Evolutionary conservation across 2,797 vertebrate species (phyloP).

Genomic region (Acanthurus lineatus): DNA sequence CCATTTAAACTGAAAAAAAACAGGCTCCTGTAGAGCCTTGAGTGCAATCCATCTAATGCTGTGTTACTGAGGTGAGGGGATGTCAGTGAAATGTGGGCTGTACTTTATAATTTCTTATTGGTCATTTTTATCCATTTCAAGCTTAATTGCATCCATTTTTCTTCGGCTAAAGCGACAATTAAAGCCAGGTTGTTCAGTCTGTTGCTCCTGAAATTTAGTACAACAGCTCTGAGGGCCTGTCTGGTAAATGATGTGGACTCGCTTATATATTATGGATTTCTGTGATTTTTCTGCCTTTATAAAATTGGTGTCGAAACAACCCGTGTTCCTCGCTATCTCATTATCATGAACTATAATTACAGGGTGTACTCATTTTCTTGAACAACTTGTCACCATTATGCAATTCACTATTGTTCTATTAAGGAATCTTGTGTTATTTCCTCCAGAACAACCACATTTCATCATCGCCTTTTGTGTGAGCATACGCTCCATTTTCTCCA

Average conservation of each 20-base stretch:
- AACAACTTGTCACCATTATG: constrained; percentile 60
- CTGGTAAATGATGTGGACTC: constrained; percentile 6
- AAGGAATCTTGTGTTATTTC: constrained; percentile 63
- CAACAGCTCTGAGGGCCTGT: constrained; percentile 21
- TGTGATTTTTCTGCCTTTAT: constrained; percentile 30
- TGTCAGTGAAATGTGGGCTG: not conserved
- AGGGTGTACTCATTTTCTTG: constrained; percentile 40
- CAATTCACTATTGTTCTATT: constrained; percentile 57
- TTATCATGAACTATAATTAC: constrained; percentile 60
- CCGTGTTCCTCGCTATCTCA: constrained; percentile 45
- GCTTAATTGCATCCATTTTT: constrained; percentile 52
- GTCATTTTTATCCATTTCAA: constrained; percentile 61
- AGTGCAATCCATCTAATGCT: constrained; percentile 15
- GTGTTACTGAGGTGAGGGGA: constrained; percentile 20
- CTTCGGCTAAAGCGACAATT: constrained; percentile 47
- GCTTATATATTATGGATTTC: constrained; percentile 23
- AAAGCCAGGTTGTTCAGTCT: constrained; percentile 29
- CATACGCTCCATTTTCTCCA: constrained; percentile 52
- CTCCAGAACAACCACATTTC: constrained; percentile 63
- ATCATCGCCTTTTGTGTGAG: constrained; percentile 59
- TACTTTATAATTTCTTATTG: constrained; percentile 47
- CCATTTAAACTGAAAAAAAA: constrained; percentile 19
- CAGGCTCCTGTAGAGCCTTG: not conserved
- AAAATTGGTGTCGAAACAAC: constrained; percentile 23
- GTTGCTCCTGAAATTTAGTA: constrained; percentile 8